A percentile compares a stretch with the other conserved stretches of the same genome.
These are phyloP conservation scores for Camelus dromedarius DNA, from an alignment of 2,113 vertebrate species.

Conservation along the genomic window DNA sequence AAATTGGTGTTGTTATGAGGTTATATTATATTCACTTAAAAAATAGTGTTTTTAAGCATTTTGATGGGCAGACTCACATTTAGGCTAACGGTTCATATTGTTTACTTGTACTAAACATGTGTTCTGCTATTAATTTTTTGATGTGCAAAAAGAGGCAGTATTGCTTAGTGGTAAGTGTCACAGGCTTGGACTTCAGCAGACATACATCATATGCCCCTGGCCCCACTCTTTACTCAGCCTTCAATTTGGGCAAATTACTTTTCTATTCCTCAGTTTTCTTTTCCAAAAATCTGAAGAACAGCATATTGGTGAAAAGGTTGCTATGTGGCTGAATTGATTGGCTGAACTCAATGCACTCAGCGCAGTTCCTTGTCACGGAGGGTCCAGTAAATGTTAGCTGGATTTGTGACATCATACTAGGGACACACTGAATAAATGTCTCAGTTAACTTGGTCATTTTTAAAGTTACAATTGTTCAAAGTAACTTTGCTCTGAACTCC, in stretches of 20 bases:
- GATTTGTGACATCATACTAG: not conserved
- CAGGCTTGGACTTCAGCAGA: not conserved
- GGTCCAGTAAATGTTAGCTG: not conserved
- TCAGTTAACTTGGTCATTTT: not conserved
- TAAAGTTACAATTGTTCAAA: slow-evolving; percentile 53
- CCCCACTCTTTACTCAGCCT: not conserved
- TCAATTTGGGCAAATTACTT: not conserved
- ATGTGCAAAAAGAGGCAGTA: not conserved
- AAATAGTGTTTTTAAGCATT: not conserved
- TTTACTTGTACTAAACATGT: not conserved
- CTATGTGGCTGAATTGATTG: slow-evolving; percentile 22
- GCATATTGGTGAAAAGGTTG: not conserved
- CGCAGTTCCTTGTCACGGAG: not conserved
- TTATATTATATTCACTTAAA: not conserved
- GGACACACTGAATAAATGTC: slow-evolving; percentile 30
- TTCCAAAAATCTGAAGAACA: slow-evolving; percentile 4
- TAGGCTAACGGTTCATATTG: not conserved
- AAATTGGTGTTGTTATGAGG: not conserved
- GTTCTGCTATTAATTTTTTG: not conserved
- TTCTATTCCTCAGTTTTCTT: not conserved
- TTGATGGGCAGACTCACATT: not conserved
- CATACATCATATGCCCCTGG: accelerated
- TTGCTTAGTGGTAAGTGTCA: not conserved
- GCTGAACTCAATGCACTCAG: not conserved
- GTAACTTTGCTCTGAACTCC: slow-evolving; percentile 26